Evolutionary conservation across 2,888 invertebrate genomes (phyloP).

Genomic region (Athalia rosae): DNA sequence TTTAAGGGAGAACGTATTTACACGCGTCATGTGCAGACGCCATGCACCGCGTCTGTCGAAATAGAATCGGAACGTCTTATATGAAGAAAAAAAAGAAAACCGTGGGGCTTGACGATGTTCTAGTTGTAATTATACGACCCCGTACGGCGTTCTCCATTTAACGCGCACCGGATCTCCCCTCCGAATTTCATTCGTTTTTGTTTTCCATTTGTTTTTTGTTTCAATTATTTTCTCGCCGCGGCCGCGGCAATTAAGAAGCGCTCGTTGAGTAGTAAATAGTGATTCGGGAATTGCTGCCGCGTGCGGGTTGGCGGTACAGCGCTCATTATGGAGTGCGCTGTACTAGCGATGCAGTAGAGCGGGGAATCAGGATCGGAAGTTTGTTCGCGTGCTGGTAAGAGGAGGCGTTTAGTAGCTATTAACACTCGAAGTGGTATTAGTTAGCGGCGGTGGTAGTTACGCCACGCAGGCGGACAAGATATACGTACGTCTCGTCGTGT

Average conservation of each 20-base stretch:
- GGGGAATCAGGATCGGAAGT: conserved; percentile 20
- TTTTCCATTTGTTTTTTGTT: background rate
- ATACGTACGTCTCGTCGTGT: background rate
- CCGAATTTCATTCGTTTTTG: background rate
- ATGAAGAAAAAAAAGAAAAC: conserved; percentile 52
- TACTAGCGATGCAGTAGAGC: background rate
- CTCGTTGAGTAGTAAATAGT: conserved; percentile 10
- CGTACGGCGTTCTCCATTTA: conserved; percentile 2
- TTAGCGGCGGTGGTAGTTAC: background rate
- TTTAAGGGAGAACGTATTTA: conserved; percentile 46
- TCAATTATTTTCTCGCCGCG: background rate
- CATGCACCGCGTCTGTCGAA: conserved; percentile 70
- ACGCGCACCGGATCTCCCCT: background rate
- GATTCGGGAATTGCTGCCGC: conserved; percentile 16
- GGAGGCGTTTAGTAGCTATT: conserved; percentile 42
- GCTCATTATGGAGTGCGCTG: too few relatives aligned
- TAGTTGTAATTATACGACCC: conserved; percentile 66
- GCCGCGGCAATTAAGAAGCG: background rate
- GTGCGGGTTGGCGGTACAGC: too few relatives aligned
- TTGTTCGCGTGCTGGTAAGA: conserved; percentile 40
- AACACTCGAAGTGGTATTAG: conserved; percentile 6
- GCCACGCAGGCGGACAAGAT: background rate
- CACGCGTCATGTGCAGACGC: conserved; percentile 43
- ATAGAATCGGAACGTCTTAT: conserved; percentile 63
- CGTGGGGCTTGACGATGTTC: conserved; percentile 65